Percentiles rank a stretch among this genome's conserved stretches.
Conservation (phyloP, 2,888 invertebrate genomes). For the Tricholauxania praeusta region DNA sequence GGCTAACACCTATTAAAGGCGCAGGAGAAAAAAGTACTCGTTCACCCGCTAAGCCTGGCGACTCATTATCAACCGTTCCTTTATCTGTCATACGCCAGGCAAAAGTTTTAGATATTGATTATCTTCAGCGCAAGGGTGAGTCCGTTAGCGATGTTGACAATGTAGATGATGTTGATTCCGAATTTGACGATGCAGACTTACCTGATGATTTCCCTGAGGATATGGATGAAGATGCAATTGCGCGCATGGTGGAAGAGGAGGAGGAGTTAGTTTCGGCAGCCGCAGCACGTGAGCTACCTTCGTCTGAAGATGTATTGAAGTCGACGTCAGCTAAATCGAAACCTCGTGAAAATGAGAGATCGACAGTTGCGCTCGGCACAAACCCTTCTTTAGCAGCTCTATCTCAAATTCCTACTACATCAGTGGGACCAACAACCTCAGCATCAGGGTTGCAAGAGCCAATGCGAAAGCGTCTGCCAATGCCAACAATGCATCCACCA, state of each 20-base stretch:
- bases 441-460: conserved; percentile 67
- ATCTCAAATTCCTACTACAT: conserved; percentile 39
- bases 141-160: conserved; percentile 59
- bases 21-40: conserved; percentile 53
- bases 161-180: conserved; percentile 60
- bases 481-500: conserved; percentile 66
- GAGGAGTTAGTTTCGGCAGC: conserved; percentile 73
- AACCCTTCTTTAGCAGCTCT: conserved; percentile 41
- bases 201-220: conserved; percentile 69
- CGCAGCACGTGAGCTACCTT: conserved; percentile 70
- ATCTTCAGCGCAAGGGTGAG: conserved; percentile 65
- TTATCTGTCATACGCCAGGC: conserved; percentile 67
- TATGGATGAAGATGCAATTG: conserved; percentile 68
- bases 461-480: conserved; percentile 64
- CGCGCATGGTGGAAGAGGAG: conserved; percentile 75
- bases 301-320: conserved; percentile 64
- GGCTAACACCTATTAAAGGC: conserved; percentile 62
- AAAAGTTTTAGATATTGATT: conserved; percentile 66
- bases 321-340: conserved; percentile 46
- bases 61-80: conserved; percentile 66
- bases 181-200: conserved; percentile 65
- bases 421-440: conserved; percentile 54
- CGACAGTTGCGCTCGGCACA: neutral
- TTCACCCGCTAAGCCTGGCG: conserved; percentile 57
- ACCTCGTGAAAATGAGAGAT: conserved; percentile 46